phyloP scores from a whole-genome alignment of 2,797 vertebrate species.

The Pseudochirops cupreus region DNA sequence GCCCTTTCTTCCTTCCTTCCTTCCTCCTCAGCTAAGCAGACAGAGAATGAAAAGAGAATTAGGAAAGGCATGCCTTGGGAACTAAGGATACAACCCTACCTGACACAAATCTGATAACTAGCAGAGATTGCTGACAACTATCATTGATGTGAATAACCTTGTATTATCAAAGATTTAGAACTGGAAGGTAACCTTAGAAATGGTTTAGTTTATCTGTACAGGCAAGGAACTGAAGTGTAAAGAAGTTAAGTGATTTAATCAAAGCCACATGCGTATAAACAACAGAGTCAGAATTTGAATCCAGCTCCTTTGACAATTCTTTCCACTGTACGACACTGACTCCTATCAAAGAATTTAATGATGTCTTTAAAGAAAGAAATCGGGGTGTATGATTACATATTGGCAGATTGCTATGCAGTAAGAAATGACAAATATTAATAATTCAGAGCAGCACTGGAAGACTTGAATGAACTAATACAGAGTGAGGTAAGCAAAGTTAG shows the following conservation, averaged over 20 bases:
- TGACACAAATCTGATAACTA: neutral
- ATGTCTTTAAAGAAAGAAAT: neutral
- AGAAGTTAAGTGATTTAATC: neutral
- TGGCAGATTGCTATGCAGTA: neutral
- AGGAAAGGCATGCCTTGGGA: neutral
- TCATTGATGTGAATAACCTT: neutral
- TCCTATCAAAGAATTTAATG: neutral
- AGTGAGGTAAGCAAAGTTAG: neutral
- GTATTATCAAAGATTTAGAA: neutral
- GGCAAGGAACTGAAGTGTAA: neutral
- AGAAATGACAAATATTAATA: neutral
- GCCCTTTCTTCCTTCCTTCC: neutral
- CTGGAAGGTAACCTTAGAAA: neutral
- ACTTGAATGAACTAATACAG: neutral
- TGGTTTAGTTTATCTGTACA: neutral
- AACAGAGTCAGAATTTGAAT: neutral
- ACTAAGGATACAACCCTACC: neutral
- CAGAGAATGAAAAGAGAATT: neutral
- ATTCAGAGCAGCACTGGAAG: neutral
- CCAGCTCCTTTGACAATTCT: neutral
- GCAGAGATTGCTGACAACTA: neutral
- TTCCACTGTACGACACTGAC: neutral
- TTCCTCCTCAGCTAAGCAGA: neutral
- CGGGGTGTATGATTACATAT: neutral
- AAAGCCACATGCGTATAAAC: neutral